Evolutionary conservation across 1,140 invertebrate genomes (phyloP).

Genomic region (Aphelenchoides avenae): DNA sequence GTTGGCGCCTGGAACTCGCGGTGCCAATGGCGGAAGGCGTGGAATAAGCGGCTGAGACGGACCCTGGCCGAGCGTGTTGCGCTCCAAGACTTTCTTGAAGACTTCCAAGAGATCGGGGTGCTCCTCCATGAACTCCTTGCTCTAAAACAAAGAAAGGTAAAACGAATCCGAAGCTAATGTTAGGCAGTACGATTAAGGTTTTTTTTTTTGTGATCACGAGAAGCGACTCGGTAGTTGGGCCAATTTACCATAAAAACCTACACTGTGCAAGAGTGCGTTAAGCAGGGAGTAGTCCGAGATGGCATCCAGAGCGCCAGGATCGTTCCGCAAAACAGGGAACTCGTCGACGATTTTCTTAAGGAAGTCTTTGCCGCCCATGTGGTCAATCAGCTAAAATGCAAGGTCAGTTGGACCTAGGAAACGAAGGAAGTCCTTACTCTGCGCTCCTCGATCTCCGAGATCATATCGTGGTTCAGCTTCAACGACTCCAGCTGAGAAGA

Average conservation of each 20-base stretch:
- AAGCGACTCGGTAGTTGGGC: background rate
- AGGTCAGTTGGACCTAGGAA: background rate
- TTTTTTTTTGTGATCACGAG: background rate
- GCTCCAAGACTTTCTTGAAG: background rate
- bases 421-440: background rate
- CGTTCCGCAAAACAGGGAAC: background rate
- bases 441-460: background rate
- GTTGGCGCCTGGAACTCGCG: background rate
- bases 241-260: background rate
- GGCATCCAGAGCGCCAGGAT: background rate
- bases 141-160: too few species aligned
- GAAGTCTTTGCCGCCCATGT: background rate
- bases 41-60: background rate
- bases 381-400: background rate
- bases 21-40: background rate
- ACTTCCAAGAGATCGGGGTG: background rate
- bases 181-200: too few species aligned
- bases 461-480: background rate
- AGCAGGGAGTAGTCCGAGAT: constrained; percentile 1
- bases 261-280: background rate
- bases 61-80: background rate
- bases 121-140: constrained; percentile 1
- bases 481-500: background rate
- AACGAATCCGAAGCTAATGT: too few species aligned
- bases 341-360: constrained; percentile 10